These are phyloP conservation scores for Aphelenchoides avenae DNA, from an alignment of 1,140 invertebrate species.

Conservation along the genomic window DNA sequence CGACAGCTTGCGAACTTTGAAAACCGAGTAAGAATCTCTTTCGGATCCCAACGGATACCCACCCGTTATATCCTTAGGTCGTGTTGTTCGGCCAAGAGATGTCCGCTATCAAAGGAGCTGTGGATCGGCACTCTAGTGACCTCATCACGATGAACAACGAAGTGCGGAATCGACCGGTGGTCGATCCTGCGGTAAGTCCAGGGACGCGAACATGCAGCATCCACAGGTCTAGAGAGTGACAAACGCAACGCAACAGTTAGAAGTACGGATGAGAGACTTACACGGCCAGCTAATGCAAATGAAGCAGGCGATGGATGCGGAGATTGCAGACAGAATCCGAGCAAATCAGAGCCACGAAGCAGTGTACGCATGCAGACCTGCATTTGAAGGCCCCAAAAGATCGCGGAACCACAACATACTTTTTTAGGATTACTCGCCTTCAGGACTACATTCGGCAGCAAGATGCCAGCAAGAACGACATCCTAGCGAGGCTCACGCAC, in stretches of 20 bases:
- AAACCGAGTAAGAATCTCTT: slow-evolving; percentile 29
- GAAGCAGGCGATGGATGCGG: slow-evolving; percentile 39
- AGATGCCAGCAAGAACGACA: slow-evolving; percentile 42
- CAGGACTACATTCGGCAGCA: slow-evolving; percentile 53
- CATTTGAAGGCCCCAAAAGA: slow-evolving; percentile 1
- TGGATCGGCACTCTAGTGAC: slow-evolving; percentile 46
- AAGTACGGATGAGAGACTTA: slow-evolving; percentile 42
- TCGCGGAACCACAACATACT: background rate
- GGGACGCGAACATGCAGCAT: background rate
- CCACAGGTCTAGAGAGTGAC: slow-evolving; percentile 43
- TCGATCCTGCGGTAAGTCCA: slow-evolving; percentile 39
- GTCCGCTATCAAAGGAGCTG: slow-evolving; percentile 22
- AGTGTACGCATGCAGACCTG: slow-evolving; percentile 19
- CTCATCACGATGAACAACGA: slow-evolving; percentile 48
- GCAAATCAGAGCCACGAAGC: slow-evolving; percentile 36
- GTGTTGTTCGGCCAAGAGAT: slow-evolving; percentile 43
- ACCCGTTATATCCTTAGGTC: slow-evolving; percentile 24
- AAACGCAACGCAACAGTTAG: slow-evolving; percentile 43
- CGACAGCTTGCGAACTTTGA: slow-evolving; percentile 39
- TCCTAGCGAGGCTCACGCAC: slow-evolving; percentile 39
- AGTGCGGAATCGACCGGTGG: slow-evolving; percentile 43
- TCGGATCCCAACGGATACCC: background rate
- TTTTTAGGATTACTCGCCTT: slow-evolving; percentile 42
- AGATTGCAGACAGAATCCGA: slow-evolving; percentile 34
- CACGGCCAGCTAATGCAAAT: slow-evolving; percentile 49